Conservation (phyloP, 2,797 vertebrate genomes). For the Acipenser transmontanus region DNA sequence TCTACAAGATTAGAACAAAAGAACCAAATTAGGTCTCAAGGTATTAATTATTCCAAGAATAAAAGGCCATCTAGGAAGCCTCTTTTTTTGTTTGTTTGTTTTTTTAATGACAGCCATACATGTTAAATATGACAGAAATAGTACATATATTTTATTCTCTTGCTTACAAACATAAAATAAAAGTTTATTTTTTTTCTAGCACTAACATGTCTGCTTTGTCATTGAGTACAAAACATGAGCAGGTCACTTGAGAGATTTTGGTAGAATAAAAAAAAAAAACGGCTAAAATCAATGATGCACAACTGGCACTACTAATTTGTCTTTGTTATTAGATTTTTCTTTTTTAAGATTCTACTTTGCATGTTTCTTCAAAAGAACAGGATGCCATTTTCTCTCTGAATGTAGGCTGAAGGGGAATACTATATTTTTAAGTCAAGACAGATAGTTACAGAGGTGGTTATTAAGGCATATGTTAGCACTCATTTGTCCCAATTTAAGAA, state of each 20-base stretch:
- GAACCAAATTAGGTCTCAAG: constrained; percentile 27
- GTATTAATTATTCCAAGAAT: constrained; percentile 32
- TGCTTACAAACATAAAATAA: constrained; percentile 22
- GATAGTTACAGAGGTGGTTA: too few relatives aligned
- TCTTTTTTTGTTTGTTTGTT: constrained; percentile 17
- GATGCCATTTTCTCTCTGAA: too few relatives aligned
- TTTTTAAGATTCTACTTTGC: too few relatives aligned
- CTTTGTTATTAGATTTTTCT: background rate
- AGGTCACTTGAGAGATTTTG: constrained; percentile 33
- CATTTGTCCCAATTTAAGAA: too few relatives aligned
- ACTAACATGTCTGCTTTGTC: constrained; percentile 39
- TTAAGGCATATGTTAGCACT: too few relatives aligned
- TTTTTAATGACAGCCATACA: constrained; percentile 32
- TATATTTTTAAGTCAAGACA: too few relatives aligned
- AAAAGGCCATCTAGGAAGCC: constrained; percentile 17
- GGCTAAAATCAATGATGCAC: constrained; percentile 50
- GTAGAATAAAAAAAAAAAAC: constrained; percentile 24
- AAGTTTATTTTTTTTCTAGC: constrained; percentile 20
- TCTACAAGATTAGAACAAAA: constrained; percentile 28
- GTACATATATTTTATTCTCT: constrained; percentile 25
- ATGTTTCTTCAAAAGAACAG: too few relatives aligned
- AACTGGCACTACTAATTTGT: constrained; percentile 37
- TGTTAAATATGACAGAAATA: constrained; percentile 34
- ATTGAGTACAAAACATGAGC: constrained; percentile 35
- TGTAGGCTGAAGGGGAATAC: too few relatives aligned